Base-by-base conservation (phyloP, 1,140 invertebrate genomes). In the Pemphigus obesinymphae region DNA sequence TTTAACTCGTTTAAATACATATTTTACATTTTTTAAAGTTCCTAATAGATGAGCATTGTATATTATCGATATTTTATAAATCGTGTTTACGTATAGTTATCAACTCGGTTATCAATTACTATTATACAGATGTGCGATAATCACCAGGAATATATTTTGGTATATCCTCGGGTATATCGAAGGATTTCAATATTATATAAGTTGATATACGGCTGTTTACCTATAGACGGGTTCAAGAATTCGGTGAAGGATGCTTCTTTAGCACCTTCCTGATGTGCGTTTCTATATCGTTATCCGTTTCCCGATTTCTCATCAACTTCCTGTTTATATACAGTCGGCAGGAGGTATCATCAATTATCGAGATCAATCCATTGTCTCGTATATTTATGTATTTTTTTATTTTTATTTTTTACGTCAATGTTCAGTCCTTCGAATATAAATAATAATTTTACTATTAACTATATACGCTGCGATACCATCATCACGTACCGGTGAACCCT, bases 401-500 rank as follows among this genome's bases (percentile, higher is more conserved):
- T 43, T 26, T 7, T 7, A 6, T 45, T 45, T 45, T 45, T 34
- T 73, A 29, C 50, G 13, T n/a, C 70, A 29, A 70, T 70, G 40
- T 50, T 50, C 70, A 73, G 70, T 73, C 70, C 45, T 73, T 73
- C 45, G 43, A 48, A 73, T 50, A 50, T n/a, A n/a, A n/a, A 70
- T 26, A 70, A 70, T 45, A 70, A 40, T 70, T 8, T 66, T 66
- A 40, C n/a, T 70, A 70, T 70, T 70, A 70, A 70, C 68, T 70
- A 73, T 63, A 29, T 48, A 72, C 7, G 23, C 0, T 4, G 3
- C 26, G 68, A 48, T 72, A 72, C 4, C 43, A 73, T 50, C 70
- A 48, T 72, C 70, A 73, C 70, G 70, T 73, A 50, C 70, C 70
- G 43, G 26, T 31, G 26, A 50, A 73, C 70, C 45, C 70, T 50